Evolutionary conservation across 2,797 vertebrate species (phyloP).

Genomic region (Staurois parvus): DNA sequence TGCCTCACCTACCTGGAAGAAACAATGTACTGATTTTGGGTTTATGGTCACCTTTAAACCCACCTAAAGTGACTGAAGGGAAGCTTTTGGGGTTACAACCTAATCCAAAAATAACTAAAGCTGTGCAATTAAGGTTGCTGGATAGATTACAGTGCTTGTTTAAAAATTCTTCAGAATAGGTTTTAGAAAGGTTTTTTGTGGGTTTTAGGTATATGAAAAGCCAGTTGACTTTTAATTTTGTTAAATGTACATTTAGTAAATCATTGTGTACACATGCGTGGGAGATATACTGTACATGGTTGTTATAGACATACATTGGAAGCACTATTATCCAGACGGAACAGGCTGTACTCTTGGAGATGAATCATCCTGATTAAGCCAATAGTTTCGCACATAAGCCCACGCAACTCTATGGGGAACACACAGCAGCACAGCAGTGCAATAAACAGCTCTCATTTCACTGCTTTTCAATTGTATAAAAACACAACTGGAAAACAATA

Average conservation of each 20-base stretch:
- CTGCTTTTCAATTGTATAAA: neutral
- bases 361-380: constrained; percentile 44
- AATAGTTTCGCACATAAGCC: constrained; percentile 34
- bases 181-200: neutral
- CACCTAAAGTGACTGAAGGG: no score
- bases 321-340: constrained; percentile 29
- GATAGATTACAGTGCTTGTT: neutral
- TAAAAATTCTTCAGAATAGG: neutral
- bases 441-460: constrained; percentile 9
- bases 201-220: neutral
- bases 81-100: no score
- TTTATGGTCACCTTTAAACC: no score
- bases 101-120: no score
- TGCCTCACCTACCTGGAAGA: no score
- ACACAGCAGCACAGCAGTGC: neutral
- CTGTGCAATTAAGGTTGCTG: neutral
- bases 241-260: constrained; percentile 11
- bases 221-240: neutral
- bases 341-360: constrained; percentile 41
- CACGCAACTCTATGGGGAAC: constrained; percentile 39
- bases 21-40: no score
- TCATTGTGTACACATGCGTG: constrained; percentile 1
- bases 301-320: constrained; percentile 15
- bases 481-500: neutral
- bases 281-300: constrained; percentile 23